These are phyloP conservation scores for Sinohyriopsis cumingii DNA, from an alignment of 2,888 invertebrate species.

Conservation along the genomic window DNA sequence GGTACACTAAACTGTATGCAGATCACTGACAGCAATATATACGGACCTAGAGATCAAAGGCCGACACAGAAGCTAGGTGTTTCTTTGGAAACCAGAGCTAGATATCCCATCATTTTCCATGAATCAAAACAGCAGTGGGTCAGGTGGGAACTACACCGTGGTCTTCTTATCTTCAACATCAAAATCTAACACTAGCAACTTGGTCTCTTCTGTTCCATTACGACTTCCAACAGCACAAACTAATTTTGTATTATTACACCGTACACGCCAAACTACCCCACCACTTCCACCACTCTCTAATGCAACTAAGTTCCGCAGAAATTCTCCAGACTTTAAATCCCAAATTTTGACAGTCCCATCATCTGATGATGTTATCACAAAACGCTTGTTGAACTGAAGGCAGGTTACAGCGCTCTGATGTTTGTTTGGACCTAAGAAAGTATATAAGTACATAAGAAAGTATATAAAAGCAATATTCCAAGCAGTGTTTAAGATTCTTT, in stretches of 20 bases:
- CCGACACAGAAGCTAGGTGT: too few relatives aligned
- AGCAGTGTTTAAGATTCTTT: too few relatives aligned
- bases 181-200: constrained; percentile 96
- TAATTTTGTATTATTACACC: constrained; percentile 95
- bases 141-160: too few relatives aligned
- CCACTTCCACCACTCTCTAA: constrained; percentile 96
- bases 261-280: constrained; percentile 98
- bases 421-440: constrained; percentile 86
- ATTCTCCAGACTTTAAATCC: constrained; percentile 95
- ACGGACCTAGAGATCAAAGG: too few relatives aligned
- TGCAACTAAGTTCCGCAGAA: constrained; percentile 95
- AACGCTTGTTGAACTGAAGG: constrained; percentile 93
- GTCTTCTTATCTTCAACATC: constrained; percentile 78
- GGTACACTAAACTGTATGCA: too few relatives aligned
- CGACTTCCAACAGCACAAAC: constrained; percentile 99
- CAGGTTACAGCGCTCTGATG: constrained; percentile 99
- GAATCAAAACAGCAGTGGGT: too few relatives aligned
- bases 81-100: too few relatives aligned
- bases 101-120: too few relatives aligned
- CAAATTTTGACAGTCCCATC: constrained; percentile 99
- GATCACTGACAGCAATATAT: too few relatives aligned
- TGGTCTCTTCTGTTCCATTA: constrained; percentile 99
- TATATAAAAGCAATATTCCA: background rate
- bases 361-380: constrained; percentile 98
- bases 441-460: background rate